Evolutionary conservation across 2,797 vertebrate species (phyloP), one percentile per base, ranked within the genome.

Genomic region (Eidolon dupreanum): DNA sequence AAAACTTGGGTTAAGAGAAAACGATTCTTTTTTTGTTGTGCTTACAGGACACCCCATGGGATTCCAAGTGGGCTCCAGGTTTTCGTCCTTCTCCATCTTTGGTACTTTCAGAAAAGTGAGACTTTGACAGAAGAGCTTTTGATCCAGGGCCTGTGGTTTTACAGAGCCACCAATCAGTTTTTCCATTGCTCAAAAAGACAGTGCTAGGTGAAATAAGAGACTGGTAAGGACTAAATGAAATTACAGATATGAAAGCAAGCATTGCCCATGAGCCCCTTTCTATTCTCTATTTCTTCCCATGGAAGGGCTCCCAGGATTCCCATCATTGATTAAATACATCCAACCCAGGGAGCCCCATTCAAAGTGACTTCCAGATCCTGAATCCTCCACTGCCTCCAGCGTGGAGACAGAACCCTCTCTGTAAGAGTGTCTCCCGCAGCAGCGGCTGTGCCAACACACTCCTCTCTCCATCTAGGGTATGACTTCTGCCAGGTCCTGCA

Each of bases 401-500:
- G 22, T 71, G 19, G 36, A 90, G 53, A 55, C 2, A 0, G 61
- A 6, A 19, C 28, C 36, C 19, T 26, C 4, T 11, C 4, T 0
- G 6, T 15, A 26, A 4, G 2, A 0, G 0, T 26, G 2, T 1
- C 28, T 53, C 68, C 36, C 4, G 0, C 31, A 41, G 66, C 49
- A 8, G 12, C 3, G 20, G n/a, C 59, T 0, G 1, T 24, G 9
- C 86, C 97, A 68, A 97, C 5, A 13, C 5, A 16, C 33, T 88
- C 1, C 88, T 97, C 86, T 97, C 68, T 95, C 92, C 89, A 28
- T 92, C 24, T 97, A 99, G 99, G 99, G 43, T 99, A 99, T 0
- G 99, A 99, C 98, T 99, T 99, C 96, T 99, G 99, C 1, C 99
- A 99, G 96, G 99, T 99, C 10, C 98, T 99, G 75, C 99, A 99